Evolutionary conservation across 2,888 invertebrate genomes (phyloP).

Genomic region (Xestoiulus laeticollis): DNA sequence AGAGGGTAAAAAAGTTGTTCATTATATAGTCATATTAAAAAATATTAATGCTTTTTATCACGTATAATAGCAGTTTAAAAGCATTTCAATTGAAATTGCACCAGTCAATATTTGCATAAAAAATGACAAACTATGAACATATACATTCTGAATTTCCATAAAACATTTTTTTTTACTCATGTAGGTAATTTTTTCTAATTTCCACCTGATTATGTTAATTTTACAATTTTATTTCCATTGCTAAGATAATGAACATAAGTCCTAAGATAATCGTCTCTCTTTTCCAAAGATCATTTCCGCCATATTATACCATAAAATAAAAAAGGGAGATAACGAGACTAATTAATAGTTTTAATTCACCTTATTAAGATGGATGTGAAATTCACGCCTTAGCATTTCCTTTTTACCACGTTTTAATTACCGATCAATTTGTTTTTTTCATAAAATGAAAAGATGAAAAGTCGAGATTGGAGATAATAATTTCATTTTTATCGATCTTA

Average conservation of each 20-base stretch:
- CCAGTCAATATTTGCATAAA: too few relatives aligned
- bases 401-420: not conserved
- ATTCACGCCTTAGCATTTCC: not conserved
- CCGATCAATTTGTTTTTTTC: not conserved
- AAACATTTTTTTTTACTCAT: too few relatives aligned
- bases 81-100: too few relatives aligned
- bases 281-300: not conserved
- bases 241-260: conserved; percentile 9
- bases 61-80: too few relatives aligned
- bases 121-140: too few relatives aligned
- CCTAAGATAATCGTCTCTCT: not conserved
- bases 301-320: not conserved
- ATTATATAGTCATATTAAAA: too few relatives aligned
- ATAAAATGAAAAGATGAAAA: not conserved
- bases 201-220: too few relatives aligned
- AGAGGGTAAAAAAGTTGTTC: too few relatives aligned
- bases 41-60: too few relatives aligned
- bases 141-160: too few relatives aligned
- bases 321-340: not conserved
- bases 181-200: too few relatives aligned
- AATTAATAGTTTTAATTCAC: not conserved
- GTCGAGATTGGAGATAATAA: not conserved
- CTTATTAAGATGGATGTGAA: not conserved
- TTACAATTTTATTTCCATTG: not conserved
- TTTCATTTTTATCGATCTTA: too few relatives aligned